Evolutionary conservation across 2,888 invertebrate genomes (phyloP), one percentile per base, ranked within the genome.

Genomic region (Embidobia sp.): DNA sequence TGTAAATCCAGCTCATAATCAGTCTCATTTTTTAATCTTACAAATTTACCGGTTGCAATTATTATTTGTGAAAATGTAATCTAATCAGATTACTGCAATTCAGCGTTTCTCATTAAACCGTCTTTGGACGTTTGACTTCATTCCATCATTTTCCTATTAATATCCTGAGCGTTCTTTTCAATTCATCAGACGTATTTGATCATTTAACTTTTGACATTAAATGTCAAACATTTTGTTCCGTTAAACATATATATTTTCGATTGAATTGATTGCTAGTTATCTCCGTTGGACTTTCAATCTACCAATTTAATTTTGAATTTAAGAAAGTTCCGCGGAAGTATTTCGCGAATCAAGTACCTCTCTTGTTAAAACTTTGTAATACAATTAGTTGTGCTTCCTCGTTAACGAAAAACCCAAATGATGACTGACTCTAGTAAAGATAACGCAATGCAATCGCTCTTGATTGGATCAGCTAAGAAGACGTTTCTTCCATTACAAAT

Each of bases 331-430:
- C 42, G 19, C 51, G 40, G 22, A 51, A 44, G 61, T 72, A 67
- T 77, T 72, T 61, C 48, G 42, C 61, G 67, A 77, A 72, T 77
- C 72, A 63, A 77, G 72, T 67, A 63, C 51, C 66, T 59, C 66
- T 55, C 72, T 72, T 66, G 67, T 77, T 72, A 73, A 77, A 73
- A 74, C 73, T 77, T 69, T 57, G 57, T 69, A 77, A 73, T 69
- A 64, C 77, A 77, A 73, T 77, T 77, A 77, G 73, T 59, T 73
- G 67, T 40, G 73, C 69, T 69, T 26, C 69, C 73, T 77, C 69
- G 77, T 77, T 73, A 77, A 77, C 69, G 67, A 73, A 77, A 69
- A 73, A 63, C 48, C 63, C 46, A 69, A 77, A 77, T 64, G 77
- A 77, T 69, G 51, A 69, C 69, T 72, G 69, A 57, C 73, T 73